Conservation (phyloP, 2,797 vertebrate species). For the Eremophila alpestris region DNA sequence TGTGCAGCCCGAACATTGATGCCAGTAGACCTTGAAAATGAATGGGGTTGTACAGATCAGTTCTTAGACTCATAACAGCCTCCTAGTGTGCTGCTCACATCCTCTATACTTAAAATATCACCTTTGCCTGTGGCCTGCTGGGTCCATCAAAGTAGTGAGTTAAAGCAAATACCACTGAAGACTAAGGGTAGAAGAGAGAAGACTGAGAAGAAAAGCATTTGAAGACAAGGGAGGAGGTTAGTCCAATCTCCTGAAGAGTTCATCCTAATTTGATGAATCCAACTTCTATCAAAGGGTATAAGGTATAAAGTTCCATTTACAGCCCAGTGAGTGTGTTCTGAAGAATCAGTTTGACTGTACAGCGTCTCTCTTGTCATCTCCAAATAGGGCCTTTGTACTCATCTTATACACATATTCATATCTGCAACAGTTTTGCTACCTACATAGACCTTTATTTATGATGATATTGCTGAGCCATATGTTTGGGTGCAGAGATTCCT, state of each 20-base stretch:
- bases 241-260: neutral
- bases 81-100: neutral
- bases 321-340: neutral
- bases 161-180: neutral
- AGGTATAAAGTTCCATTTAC: neutral
- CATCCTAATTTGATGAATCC: neutral
- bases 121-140: neutral
- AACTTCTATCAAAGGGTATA: neutral
- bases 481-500: neutral
- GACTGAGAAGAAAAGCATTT: neutral
- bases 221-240: neutral
- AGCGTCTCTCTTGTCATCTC: neutral
- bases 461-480: neutral
- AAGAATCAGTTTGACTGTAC: neutral
- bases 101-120: neutral
- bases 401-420: neutral
- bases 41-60: neutral
- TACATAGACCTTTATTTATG: neutral
- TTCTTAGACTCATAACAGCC: neutral
- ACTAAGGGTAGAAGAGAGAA: neutral
- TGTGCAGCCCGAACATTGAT: neutral
- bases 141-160: neutral
- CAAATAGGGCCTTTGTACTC: neutral
- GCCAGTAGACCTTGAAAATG: neutral
- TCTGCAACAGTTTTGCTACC: neutral